These are phyloP conservation scores for Drosophila robusta DNA, from an alignment of 2,888 invertebrate genomes.

Conservation along the genomic window DNA sequence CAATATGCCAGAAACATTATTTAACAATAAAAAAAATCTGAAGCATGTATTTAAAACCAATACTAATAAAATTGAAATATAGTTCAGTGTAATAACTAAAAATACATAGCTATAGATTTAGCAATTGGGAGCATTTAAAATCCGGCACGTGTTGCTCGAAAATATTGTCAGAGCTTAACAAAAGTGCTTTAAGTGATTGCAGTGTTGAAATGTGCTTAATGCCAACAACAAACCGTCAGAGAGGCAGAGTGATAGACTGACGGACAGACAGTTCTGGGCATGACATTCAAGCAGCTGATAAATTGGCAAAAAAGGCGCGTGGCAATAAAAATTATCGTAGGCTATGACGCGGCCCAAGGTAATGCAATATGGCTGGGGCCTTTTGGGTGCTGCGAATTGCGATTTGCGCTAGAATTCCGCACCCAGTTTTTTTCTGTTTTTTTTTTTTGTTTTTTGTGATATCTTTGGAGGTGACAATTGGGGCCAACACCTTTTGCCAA, in stretches of 20 bases:
- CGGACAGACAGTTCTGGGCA: conserved; percentile 47
- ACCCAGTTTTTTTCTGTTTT: conserved; percentile 51
- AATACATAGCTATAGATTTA: background rate
- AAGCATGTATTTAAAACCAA: too few species aligned
- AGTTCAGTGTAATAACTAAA: background rate
- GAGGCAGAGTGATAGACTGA: conserved; percentile 2
- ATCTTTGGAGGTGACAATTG: conserved; percentile 79
- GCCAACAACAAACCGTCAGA: conserved; percentile 48
- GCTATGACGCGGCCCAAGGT: conserved; percentile 51
- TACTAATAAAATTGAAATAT: background rate
- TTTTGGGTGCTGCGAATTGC: conserved; percentile 11
- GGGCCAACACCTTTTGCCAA: conserved; percentile 77
- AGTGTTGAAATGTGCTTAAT: conserved; percentile 70
- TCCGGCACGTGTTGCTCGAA: conserved; percentile 37
- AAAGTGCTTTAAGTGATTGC: conserved; percentile 39
- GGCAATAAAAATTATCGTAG: conserved; percentile 62
- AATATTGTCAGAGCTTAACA: conserved; percentile 29
- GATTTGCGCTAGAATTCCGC: conserved; percentile 62
- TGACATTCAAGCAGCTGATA: conserved; percentile 70
- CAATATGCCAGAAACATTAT: too few species aligned
- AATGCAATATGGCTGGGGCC: conserved; percentile 56
- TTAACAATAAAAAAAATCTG: too few species aligned
- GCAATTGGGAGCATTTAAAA: background rate
- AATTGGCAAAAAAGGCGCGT: conserved; percentile 72
- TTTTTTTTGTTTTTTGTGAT: conserved; percentile 43